Base-by-base conservation (phyloP, 2,797 vertebrate genomes). In the Epinephelus coioides region DNA sequence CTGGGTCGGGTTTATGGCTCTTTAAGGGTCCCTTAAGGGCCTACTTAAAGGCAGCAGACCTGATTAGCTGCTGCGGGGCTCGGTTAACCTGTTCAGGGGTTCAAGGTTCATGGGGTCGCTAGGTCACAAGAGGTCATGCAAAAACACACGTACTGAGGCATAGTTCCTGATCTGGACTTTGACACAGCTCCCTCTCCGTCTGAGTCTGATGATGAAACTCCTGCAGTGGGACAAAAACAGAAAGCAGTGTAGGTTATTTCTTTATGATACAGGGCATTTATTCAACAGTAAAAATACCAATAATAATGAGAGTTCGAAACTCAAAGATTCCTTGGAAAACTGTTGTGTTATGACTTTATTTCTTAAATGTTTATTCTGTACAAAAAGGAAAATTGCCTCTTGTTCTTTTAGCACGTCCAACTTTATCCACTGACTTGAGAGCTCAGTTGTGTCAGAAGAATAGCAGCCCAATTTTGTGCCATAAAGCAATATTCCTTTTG, bases 141-240 rank as follows among this genome's bases (percentile, higher is more conserved):
- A 73, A 83, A 79, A 79, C 44, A 81, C 63, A 98, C 98, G 91
- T 97, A 99, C 98, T 97, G 97, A 89, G 97, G 97, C 98, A 99
- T 98, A 91, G 91, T 92, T 98, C 96, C 96, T 88, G 95, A 93
- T 93, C 96, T 96, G 86, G 95, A 91, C 85, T 96, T 95, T 73
- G 96, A 96, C 77, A 81, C 90, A 44, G 93, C 92, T 86, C 94
- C 95, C 94, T 98, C 98, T 78, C 92, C 95, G 62, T 99, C 98
- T 40, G 98, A 99, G 89, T 99, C 98, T 74, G 98, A 97, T 49
- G 98, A 99, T 51, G 97, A 97, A 70, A 96, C 96, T 85, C 97
- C 98, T 99, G 89, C 11, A 81, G 13, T 13, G 27, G 44, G 17
- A 80, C 9, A 43, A 19, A 78, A 63, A 56, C 11, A 68, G 11